A percentile compares a stretch with the other conserved stretches of the same genome.
phyloP scores from a whole-genome alignment of 2,888 invertebrate species.

The Ophion ventricosus region DNA sequence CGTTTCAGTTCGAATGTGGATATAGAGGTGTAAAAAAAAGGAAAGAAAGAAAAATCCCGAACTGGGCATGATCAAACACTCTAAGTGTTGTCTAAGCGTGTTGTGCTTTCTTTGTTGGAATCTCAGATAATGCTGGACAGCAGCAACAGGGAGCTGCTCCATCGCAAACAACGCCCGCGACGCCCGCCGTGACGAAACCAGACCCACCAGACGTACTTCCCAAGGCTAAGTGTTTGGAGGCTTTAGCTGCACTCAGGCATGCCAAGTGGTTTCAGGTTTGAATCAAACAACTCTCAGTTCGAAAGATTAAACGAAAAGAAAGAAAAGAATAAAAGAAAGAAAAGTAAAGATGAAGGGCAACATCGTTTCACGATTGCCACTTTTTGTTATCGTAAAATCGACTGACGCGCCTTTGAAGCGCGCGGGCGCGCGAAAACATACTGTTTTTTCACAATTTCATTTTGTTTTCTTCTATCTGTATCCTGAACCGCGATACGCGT shows the following conservation, averaged over 20 bases:
- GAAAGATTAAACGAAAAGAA: slow-evolving; percentile 66
- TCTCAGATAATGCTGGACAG: slow-evolving; percentile 84
- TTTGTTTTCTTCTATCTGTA: slow-evolving; percentile 51
- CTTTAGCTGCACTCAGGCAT: slow-evolving; percentile 99
- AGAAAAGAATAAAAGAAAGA: slow-evolving; percentile 28
- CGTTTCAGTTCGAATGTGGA: slow-evolving; percentile 60
- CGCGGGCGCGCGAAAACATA: slow-evolving; percentile 15
- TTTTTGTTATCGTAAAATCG: slow-evolving; percentile 57
- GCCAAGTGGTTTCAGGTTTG: slow-evolving; percentile 99
- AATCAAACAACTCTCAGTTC: slow-evolving; percentile 83
- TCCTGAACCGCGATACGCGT: slow-evolving; percentile 75
- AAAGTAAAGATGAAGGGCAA: neutral
- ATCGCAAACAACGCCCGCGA: slow-evolving; percentile 87
- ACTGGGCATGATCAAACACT: slow-evolving; percentile 84
- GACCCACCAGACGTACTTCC: slow-evolving; percentile 96
- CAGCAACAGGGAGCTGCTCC: slow-evolving; percentile 83
- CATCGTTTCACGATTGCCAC: slow-evolving; percentile 23
- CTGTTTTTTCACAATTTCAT: slow-evolving; percentile 24
- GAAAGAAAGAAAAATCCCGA: slow-evolving; percentile 60
- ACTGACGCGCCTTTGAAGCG: neutral
- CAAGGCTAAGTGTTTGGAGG: slow-evolving; percentile 99
- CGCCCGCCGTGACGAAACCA: slow-evolving; percentile 90
- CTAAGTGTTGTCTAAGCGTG: slow-evolving; percentile 84
- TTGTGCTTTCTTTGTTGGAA: slow-evolving; percentile 84
- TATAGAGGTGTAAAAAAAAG: slow-evolving; percentile 62